Percentiles rank a stretch among this genome's conserved stretches.
phyloP scores from a whole-genome alignment of 2,113 vertebrate species.

The Clinocottus analis region DNA sequence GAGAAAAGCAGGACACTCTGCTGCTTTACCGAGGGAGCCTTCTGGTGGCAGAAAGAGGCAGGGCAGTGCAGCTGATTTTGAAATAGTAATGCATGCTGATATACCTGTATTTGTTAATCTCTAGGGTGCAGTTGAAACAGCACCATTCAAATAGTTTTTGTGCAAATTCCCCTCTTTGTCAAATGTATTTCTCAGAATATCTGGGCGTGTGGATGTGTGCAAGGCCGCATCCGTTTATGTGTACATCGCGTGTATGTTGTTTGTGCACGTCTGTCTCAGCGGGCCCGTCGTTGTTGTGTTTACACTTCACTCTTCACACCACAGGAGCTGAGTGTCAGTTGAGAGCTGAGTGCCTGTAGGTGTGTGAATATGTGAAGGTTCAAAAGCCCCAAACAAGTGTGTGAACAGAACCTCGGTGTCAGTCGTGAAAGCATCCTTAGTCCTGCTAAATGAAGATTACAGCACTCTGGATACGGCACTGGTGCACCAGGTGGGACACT shows the following conservation, averaged over 20 bases:
- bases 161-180: background rate
- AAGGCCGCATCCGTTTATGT: background rate
- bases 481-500: background rate
- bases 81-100: background rate
- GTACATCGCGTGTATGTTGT: constrained; percentile 9
- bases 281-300: constrained; percentile 39
- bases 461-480: constrained; percentile 2
- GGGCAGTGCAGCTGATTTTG: constrained; percentile 34
- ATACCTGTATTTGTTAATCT: background rate
- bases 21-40: constrained; percentile 80
- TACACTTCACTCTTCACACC: constrained; percentile 39
- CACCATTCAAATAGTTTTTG: background rate
- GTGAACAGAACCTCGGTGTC: constrained; percentile 42
- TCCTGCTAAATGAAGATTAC: constrained; percentile 22
- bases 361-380: constrained; percentile 46
- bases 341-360: constrained; percentile 32
- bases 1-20: constrained; percentile 49
- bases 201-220: background rate
- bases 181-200: background rate
- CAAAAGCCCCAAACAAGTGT: constrained; percentile 34
- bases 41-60: constrained; percentile 79
- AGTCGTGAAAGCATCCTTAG: constrained; percentile 21
- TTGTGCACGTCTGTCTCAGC: constrained; percentile 32
- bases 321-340: constrained; percentile 39
- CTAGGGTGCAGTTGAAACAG: background rate